These are phyloP conservation scores for Tangara arthus DNA, from an alignment of 2,797 vertebrate species.

Conservation along the genomic window DNA sequence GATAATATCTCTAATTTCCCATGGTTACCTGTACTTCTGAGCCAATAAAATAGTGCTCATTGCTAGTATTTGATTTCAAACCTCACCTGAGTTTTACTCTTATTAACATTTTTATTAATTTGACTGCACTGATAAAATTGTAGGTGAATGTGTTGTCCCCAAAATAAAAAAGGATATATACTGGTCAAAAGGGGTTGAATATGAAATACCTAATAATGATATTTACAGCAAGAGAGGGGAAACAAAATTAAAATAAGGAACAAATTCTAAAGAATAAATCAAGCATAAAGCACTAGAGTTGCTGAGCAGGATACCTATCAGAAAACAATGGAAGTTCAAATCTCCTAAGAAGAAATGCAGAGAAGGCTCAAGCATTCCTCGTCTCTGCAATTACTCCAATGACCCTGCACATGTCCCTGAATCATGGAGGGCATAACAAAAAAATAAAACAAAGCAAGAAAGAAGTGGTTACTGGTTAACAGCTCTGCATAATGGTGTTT, in stretches of 20 bases:
- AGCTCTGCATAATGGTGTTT: not conserved
- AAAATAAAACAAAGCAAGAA: not conserved
- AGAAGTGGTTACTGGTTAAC: not conserved
- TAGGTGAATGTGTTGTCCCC: not conserved
- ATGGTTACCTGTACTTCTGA: not conserved
- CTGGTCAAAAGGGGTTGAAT: not conserved
- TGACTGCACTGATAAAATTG: not conserved
- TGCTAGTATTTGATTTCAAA: not conserved
- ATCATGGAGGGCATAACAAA: not conserved
- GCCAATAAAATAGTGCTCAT: not conserved
- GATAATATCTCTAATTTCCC: conserved; percentile 18
- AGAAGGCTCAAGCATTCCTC: not conserved
- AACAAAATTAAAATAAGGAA: not conserved
- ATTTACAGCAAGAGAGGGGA: accelerated
- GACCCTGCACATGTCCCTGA: not conserved
- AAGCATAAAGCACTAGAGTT: not conserved
- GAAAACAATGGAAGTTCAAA: not conserved
- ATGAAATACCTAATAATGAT: not conserved
- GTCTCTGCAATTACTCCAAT: accelerated
- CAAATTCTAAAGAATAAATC: not conserved
- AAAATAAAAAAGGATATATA: not conserved
- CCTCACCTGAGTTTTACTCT: not conserved
- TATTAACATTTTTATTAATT: not conserved
- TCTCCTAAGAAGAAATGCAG: not conserved
- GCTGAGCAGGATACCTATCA: not conserved